Conservation (phyloP, 2,113 vertebrate species). For the Gorilla gorilla region DNA sequence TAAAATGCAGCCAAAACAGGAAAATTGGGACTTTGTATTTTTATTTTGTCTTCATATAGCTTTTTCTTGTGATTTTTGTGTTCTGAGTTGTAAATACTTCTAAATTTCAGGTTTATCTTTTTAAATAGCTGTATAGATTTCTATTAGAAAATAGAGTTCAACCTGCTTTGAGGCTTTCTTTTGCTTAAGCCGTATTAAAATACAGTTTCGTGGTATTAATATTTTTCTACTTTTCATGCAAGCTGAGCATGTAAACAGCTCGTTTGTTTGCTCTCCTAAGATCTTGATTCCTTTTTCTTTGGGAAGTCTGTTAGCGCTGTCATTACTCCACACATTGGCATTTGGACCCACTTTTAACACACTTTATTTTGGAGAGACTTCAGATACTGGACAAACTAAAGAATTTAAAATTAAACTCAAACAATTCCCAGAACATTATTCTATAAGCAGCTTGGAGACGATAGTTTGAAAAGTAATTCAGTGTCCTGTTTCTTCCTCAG, state of each 20-base stretch:
- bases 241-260: background rate
- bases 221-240: background rate
- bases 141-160: background rate
- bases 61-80: background rate
- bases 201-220: background rate
- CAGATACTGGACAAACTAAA: background rate
- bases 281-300: background rate
- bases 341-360: background rate
- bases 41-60: background rate
- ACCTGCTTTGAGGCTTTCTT: background rate
- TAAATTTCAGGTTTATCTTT: conserved; percentile 32
- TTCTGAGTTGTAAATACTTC: background rate
- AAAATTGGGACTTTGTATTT: background rate
- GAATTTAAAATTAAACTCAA: background rate
- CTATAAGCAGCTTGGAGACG: background rate
- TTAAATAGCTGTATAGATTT: background rate
- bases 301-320: background rate
- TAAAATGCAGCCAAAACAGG: background rate
- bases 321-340: background rate
- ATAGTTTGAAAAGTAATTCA: background rate
- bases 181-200: background rate
- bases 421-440: background rate
- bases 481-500: conserved; percentile 79
- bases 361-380: background rate
- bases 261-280: conserved; percentile 20